phyloP scores from a whole-genome alignment of 37 sponge, comb jelly and placozoan species.

The Beroe forskalii region DNA sequence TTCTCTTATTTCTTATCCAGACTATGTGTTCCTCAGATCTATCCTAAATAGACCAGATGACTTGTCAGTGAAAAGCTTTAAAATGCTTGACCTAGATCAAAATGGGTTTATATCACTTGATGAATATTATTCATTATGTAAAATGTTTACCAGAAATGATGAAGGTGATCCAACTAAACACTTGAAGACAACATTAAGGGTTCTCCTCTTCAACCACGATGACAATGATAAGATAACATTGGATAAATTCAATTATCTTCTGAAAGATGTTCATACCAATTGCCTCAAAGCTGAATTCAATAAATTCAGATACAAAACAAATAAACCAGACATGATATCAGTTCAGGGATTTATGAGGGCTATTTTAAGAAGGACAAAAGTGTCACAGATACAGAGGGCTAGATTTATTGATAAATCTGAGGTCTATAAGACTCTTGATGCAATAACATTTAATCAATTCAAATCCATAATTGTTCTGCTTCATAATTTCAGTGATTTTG shows the following conservation, averaged over 20 bases:
- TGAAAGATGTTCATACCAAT: constrained; percentile 25
- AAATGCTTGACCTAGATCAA: constrained; percentile 30
- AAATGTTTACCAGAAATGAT: constrained; percentile 43
- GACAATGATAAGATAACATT: not conserved
- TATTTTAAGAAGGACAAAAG: not conserved
- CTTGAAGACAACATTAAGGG: constrained; percentile 4
- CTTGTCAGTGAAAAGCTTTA: constrained; percentile 36
- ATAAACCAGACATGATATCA: not conserved
- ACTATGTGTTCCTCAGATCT: constrained; percentile 20
- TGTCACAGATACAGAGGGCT: not conserved
- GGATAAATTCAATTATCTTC: not conserved
- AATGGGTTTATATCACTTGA: not conserved
- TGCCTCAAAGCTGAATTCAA: constrained; percentile 26
- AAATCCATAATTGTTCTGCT: not conserved
- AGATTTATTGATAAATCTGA: constrained; percentile 40
- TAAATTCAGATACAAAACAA: not conserved
- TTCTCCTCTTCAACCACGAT: not conserved
- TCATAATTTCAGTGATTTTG: constrained; percentile 39
- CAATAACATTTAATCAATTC: not conserved
- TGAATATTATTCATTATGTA: not conserved
- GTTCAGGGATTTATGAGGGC: constrained; percentile 58
- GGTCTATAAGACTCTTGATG: not conserved
- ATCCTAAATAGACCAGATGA: constrained; percentile 19
- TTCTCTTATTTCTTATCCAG: constrained; percentile 25
- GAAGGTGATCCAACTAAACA: constrained; percentile 10